phyloP scores from a whole-genome alignment of 2,797 vertebrate species.

The Atherinosoma microstoma region DNA sequence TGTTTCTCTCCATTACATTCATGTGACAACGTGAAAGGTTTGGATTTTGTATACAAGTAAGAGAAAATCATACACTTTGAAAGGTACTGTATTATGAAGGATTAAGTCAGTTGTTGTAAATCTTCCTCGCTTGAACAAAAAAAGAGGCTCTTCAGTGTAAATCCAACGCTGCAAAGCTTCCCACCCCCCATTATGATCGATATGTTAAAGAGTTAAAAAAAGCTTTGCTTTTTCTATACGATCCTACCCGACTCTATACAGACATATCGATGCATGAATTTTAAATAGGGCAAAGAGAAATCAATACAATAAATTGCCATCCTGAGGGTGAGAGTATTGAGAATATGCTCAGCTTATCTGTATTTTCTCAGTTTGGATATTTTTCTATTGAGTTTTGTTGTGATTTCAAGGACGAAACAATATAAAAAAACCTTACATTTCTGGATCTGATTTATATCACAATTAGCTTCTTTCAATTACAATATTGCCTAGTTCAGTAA shows the following conservation, averaged over 20 bases:
- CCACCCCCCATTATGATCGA: constrained; percentile 29
- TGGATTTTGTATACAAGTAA: not conserved
- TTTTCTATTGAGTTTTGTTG: constrained; percentile 19
- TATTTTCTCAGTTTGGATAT: constrained; percentile 1
- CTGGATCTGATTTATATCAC: constrained; percentile 16
- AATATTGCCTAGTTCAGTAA: not conserved
- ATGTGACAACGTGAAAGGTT: not conserved
- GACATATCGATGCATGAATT: constrained; percentile 4
- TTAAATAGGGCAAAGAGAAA: constrained; percentile 37
- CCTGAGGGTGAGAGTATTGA: constrained; percentile 18
- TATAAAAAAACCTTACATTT: not conserved
- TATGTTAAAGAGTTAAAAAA: constrained; percentile 39
- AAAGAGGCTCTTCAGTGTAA: not conserved
- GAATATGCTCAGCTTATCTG: constrained; percentile 31
- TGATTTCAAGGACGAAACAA: constrained; percentile 7
- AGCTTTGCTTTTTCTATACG: constrained; percentile 5
- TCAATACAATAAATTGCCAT: constrained; percentile 40
- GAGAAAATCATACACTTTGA: not conserved
- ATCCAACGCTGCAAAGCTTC: constrained; percentile 10
- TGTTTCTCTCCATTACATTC: not conserved
- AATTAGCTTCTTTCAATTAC: not conserved
- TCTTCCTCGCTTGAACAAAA: not conserved
- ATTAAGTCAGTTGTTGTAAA: not conserved
- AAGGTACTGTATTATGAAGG: not conserved
- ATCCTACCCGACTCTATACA: not conserved